Base-by-base conservation (phyloP, 2,888 invertebrate genomes). In the Metalampra italica region DNA sequence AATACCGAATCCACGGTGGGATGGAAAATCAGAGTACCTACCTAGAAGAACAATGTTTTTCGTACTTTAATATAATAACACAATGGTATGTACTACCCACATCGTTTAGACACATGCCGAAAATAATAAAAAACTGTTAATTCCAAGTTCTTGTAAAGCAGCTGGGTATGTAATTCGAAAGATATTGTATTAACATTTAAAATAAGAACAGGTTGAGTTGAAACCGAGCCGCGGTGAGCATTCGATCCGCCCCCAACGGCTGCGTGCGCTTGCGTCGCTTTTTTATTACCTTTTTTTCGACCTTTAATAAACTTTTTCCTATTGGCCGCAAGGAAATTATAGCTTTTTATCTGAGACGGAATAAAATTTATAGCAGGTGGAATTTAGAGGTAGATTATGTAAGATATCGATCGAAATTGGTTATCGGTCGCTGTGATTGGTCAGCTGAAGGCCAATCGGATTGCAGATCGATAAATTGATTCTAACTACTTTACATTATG, bases 341-440 rank as follows among this genome's bases (percentile, higher is more conserved):
- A 78, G 47, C 50, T 64, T 73, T 79, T 80, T 78, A 70, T 77
- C 64, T 49, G 61, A 62, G 62, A 65, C 60, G 57, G 64, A 79
- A 82, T 86, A 75, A 83, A 84, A 88, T 89, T 87, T 86, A 87
- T 88, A 84, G 85, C 82, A 79, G 80, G 78, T 80, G 79, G 67
- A 75, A 73, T 73, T 59, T 56, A 66, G 57, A 56, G 56, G 49
- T 22, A 50, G 58, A 66, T 69, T 71, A 71, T 71, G 69, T 74
- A 59, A 55, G 53, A 52, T 68, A 75, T 74, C 70, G 80, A 77
- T 76, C 64, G 71, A 60, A 62, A 65, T 67, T 49, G 64, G 59
- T 54, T 66, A 77, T 80, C 71, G 75, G 76, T 71, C 54, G 60
- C 53, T 66, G 50, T 52, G 60, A 80, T 80, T 80, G 79, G 79